Conservation (phyloP, 53 echinoderm and acorn worm genomes). For the Mesocentrotus franciscanus region DNA sequence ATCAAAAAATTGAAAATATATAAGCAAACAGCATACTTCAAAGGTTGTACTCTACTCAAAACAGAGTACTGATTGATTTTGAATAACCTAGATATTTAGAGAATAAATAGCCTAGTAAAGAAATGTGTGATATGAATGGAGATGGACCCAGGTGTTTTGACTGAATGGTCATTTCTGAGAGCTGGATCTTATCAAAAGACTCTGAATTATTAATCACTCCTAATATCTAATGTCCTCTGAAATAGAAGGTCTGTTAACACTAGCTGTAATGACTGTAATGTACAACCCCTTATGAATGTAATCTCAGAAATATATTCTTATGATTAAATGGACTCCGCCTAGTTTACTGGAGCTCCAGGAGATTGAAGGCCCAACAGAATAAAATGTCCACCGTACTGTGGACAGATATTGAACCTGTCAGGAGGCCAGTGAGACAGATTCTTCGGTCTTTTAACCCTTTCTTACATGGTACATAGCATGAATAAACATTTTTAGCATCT, state of each 20-base stretch:
- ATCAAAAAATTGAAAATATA: too few relatives aligned
- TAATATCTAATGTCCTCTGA: background rate
- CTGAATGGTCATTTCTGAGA: background rate
- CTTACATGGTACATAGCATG: too few relatives aligned
- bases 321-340: too few relatives aligned
- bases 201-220: conserved; percentile 1
- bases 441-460: too few relatives aligned
- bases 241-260: background rate
- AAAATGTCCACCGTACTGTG: too few relatives aligned
- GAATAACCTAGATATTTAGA: background rate
- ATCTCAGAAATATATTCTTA: too few relatives aligned
- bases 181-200: background rate
- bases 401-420: too few relatives aligned
- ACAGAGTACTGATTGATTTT: background rate
- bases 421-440: too few relatives aligned
- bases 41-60: background rate
- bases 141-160: conserved; percentile 21
- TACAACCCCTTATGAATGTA: too few relatives aligned
- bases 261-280: background rate
- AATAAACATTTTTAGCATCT: too few relatives aligned
- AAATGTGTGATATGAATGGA: background rate
- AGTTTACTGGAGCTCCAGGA: too few relatives aligned
- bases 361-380: too few relatives aligned
- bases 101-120: background rate
- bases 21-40: background rate